Conservation (phyloP, 2,888 invertebrate species). For the Cheilosia grossa region DNA sequence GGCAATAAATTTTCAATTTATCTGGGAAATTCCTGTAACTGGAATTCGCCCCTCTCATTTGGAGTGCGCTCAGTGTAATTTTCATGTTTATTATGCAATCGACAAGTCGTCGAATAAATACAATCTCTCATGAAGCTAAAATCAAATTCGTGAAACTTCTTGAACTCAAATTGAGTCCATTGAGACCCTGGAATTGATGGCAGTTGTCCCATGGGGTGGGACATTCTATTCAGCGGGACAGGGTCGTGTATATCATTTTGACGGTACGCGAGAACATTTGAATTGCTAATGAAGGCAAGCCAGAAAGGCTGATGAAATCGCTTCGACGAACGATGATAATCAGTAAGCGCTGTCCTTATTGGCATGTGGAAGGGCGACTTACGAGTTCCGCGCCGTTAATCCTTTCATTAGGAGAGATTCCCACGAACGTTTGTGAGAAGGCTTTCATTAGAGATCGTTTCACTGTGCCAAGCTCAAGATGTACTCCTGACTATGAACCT, state of each 20-base stretch:
- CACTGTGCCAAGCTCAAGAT: conserved; percentile 21
- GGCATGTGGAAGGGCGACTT: conserved; percentile 10
- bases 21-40: conserved; percentile 32
- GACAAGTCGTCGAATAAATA: conserved; percentile 58
- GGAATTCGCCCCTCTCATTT: conserved; percentile 17
- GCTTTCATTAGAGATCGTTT: conserved; percentile 57
- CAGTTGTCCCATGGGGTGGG: neutral
- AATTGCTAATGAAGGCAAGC: conserved; percentile 69
- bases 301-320: conserved; percentile 47
- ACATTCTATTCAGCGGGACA: neutral
- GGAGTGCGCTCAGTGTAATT: conserved; percentile 14
- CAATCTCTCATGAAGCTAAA: conserved; percentile 26
- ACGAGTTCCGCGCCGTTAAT: conserved; percentile 43
- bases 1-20: conserved; percentile 70
- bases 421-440: conserved; percentile 12
- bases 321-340: conserved; percentile 50
- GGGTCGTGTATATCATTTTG: conserved; percentile 54
- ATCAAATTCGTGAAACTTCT: conserved; percentile 32
- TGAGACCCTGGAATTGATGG: conserved; percentile 7
- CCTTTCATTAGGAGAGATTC: conserved; percentile 37
- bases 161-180: conserved; percentile 61
- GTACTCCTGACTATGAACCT: conserved; percentile 25
- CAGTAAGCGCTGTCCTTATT: conserved; percentile 52
- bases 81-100: conserved; percentile 48
- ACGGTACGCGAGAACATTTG: conserved; percentile 53